Percentiles rank a stretch among this genome's conserved stretches.
Evolutionary conservation across 2,113 vertebrate genomes (phyloP).

Genomic region (Neolamprologus variostigma): DNA sequence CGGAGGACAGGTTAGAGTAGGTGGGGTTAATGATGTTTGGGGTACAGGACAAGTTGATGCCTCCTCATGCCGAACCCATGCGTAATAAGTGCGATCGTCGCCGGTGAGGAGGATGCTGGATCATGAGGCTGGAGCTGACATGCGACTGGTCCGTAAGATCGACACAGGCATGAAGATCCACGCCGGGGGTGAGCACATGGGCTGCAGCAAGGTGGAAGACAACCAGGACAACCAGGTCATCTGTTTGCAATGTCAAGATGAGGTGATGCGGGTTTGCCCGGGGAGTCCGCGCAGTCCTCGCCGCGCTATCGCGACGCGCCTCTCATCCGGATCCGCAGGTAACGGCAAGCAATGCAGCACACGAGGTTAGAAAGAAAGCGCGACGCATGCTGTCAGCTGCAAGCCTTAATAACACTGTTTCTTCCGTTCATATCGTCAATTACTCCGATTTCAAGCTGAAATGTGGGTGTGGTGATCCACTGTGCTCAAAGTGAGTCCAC

Average conservation of each 20-base stretch:
- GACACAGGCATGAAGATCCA: slow-evolving; percentile 43
- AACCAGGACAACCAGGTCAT: slow-evolving; percentile 19
- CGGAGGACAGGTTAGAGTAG: not conserved
- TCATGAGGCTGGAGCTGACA: slow-evolving; percentile 39
- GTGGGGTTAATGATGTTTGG: not conserved
- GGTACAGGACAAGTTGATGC: not conserved
- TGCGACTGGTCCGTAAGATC: slow-evolving; percentile 35
- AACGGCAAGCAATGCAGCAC: not conserved
- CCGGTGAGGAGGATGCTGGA: slow-evolving; percentile 32
- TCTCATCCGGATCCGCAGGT: slow-evolving; percentile 59
- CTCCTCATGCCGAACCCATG: not conserved
- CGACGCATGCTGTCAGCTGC: not conserved
- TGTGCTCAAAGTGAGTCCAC: not conserved
- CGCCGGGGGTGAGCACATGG: slow-evolving; percentile 32
- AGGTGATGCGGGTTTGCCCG: slow-evolving; percentile 22
- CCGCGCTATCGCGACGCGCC: slow-evolving; percentile 33
- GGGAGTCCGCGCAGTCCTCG: slow-evolving; percentile 56
- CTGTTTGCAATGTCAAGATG: slow-evolving; percentile 41
- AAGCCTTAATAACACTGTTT: not conserved
- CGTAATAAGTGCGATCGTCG: slow-evolving; percentile 9
- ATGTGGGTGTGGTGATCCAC: not conserved
- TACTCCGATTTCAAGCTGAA: not conserved
- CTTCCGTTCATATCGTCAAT: not conserved
- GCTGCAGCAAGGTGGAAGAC: slow-evolving; percentile 47
- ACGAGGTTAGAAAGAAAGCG: not conserved